Base-by-base conservation (phyloP, 37 sponge, comb jelly and placozoan species). In the Crambe crambe region DNA sequence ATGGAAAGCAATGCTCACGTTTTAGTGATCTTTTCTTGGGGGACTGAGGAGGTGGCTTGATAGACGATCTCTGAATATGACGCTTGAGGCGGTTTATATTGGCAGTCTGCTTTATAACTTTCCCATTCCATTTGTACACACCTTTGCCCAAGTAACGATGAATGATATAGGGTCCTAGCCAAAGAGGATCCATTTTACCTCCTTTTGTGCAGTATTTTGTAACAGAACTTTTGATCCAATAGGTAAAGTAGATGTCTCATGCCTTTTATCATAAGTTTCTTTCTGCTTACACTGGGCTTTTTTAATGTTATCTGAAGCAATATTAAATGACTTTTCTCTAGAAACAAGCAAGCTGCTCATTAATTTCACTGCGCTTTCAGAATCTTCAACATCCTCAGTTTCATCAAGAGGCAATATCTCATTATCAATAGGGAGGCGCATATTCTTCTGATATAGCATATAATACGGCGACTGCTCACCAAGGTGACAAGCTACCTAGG, bases 401-500 rank as follows among this genome's bases (percentile, higher is more conserved):
- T 83, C 40, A 27, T 43, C 21, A 21, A 66, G 39, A 65, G 37
- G 37, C 38, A 74, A 4, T 37, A 74, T 68, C 68, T 66, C 74
- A 42, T 42, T 72, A 2, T n/a, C n/a, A n/a, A 75, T 75, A 26
- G 83, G 74, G n/a, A n/a, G n/a, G n/a, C n/a, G n/a, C n/a, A n/a
- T n/a, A n/a, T n/a, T n/a, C n/a, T n/a, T n/a, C n/a, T 83, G 83
- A 56, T 74, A 66, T 21, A 75, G 22, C 17, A 34, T 57, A 37
- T 64, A 54, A 37, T 83, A 83, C 15, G 41, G 67, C 47, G 64
- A 58, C 41, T 74, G 58, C 6, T 42, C 61, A n/a, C n/a, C n/a
- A n/a, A n/a, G n/a, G n/a, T n/a, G n/a, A n/a, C n/a, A n/a, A n/a
- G n/a, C n/a, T n/a, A n/a, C n/a, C n/a, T n/a, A n/a, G n/a, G n/a